Base-by-base conservation (phyloP, 2,113 vertebrate genomes). In the Meleagris gallopavo region DNA sequence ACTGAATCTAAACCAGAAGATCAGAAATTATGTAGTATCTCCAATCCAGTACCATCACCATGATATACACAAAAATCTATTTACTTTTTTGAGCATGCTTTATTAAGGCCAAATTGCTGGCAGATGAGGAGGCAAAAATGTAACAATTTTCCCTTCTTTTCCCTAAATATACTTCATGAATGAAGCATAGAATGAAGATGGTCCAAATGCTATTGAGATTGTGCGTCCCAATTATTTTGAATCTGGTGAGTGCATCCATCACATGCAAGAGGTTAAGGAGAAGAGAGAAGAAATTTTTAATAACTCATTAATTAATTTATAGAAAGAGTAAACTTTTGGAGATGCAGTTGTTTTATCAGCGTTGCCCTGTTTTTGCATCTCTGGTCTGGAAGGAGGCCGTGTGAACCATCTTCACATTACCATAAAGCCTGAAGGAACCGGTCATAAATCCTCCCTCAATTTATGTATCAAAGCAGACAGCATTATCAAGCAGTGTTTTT, bases 381-480 rank as follows among this genome's bases (percentile, higher is more conserved):
- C 55, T 86, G 19, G 18, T 60, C 27, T 25, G 20, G 29, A 4
- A 72, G 16, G 24, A 41, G 32, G 34, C 12, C 34, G 13, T 9
- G 9, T 10, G 81, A 65, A 60, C 34, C 34, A 61, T 17, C 11
- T 15, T 34, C 34, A 20, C 57, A 22, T 40, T 62, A 58, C 36
- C 25, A 27, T 5, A 9, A 93, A 36, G 5, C 21, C 54, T 57
- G 17, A 7, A 41, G 8, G 7, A 90, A 41, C n/a, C 18, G 58
- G 75, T n/a, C 48, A 66, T 50, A 89, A 82, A 5, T 55, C 29
- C 66, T 66, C 54, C 10, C 43, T 60, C 70, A 71, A 94, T 89
- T 43, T 67, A 43, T 71, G 34, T 52, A 88, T 94, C 64, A 91
- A 94, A 82, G 87, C 29, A 67, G 84, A 94, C 79, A 94, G 79